Conservation (phyloP, 2,113 vertebrate species). For the Maylandia zebra region DNA sequence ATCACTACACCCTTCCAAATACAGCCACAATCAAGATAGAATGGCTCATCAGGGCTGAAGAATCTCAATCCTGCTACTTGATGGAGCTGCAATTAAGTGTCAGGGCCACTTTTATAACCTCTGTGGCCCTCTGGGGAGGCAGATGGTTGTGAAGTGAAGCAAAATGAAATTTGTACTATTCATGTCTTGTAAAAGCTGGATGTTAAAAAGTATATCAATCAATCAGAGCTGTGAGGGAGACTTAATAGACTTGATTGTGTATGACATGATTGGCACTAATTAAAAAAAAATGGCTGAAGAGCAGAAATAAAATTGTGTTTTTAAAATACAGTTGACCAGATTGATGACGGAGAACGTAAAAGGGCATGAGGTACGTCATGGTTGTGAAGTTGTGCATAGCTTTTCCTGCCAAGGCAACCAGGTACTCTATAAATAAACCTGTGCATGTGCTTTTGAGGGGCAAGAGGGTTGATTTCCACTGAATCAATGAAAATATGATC, state of each 20-base stretch:
- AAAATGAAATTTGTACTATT: neutral
- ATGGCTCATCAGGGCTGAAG: slow-evolving; percentile 35
- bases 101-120: neutral
- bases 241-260: neutral
- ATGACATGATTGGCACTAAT: neutral
- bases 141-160: neutral
- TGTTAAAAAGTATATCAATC: neutral
- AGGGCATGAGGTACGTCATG: neutral
- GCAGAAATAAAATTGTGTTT: neutral
- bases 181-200: neutral
- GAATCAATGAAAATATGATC: slow-evolving; percentile 37
- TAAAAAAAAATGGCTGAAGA: neutral
- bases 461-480: neutral
- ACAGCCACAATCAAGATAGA: slow-evolving; percentile 33
- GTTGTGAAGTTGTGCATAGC: neutral
- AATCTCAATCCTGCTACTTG: slow-evolving; percentile 13
- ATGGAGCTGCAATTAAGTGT: slow-evolving; percentile 39
- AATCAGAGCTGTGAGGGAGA: neutral
- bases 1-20: neutral
- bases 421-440: slow-evolving; percentile 6
- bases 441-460: neutral
- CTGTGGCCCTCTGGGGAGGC: neutral
- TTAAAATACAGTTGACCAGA: neutral
- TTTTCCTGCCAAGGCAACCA: neutral
- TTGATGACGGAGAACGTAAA: neutral